Conservation (phyloP, 1,140 invertebrate genomes). For the Penaeus indicus region DNA sequence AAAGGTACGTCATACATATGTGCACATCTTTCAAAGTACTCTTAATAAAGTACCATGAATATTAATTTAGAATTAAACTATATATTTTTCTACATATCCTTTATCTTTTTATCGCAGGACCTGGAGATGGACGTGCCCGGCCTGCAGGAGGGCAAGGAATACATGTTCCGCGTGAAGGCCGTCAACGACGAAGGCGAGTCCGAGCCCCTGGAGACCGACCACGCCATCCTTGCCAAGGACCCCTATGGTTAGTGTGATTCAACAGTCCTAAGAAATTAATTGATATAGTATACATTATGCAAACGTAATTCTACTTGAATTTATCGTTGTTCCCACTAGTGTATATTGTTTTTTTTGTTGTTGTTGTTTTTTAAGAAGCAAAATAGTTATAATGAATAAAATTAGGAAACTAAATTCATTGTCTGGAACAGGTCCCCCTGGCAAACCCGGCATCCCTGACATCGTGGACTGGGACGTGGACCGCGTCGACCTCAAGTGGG, state of each 20-base stretch:
- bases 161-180: slow-evolving; percentile 97
- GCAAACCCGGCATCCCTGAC: slow-evolving; percentile 91
- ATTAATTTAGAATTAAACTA: not conserved
- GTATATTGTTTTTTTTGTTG: too few relatives aligned
- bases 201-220: slow-evolving; percentile 91
- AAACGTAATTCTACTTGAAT: too few relatives aligned
- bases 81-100: not conserved
- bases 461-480: slow-evolving; percentile 96
- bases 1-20: slow-evolving; percentile 69
- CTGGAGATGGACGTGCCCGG: slow-evolving; percentile 93
- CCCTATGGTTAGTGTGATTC: slow-evolving; percentile 82
- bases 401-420: not conserved
- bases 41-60: not conserved
- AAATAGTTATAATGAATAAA: slow-evolving; percentile 7
- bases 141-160: slow-evolving; percentile 92
- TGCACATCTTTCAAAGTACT: not conserved
- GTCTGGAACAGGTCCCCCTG: slow-evolving; percentile 72
- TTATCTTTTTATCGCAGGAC: slow-evolving; percentile 71
- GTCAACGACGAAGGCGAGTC: slow-evolving; percentile 98
- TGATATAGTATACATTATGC: too few relatives aligned
- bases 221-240: slow-evolving; percentile 90
- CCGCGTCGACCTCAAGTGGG: slow-evolving; percentile 93
- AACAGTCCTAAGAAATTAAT: too few relatives aligned
- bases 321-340: too few relatives aligned
- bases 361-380: not conserved